phyloP scores from a whole-genome alignment of 2,113 vertebrate genomes.

The Ciconia boyciana region DNA sequence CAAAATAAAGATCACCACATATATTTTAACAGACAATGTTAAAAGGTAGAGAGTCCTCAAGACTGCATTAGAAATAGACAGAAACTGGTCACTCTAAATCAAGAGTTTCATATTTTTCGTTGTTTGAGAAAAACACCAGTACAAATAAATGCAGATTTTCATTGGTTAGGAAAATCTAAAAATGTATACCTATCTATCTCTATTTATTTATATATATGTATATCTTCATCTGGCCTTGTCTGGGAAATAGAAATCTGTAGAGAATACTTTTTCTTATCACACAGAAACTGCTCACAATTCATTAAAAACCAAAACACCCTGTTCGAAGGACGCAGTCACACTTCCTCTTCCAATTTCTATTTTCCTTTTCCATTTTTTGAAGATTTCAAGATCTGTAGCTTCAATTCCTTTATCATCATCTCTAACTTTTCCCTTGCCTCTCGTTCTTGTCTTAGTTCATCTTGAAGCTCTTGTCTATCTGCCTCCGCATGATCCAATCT shows the following conservation, averaged over 20 bases:
- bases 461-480: slow-evolving; percentile 93
- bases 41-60: slow-evolving; percentile 55
- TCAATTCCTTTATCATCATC: slow-evolving; percentile 88
- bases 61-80: slow-evolving; percentile 63
- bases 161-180: slow-evolving; percentile 75
- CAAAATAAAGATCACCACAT: slow-evolving; percentile 52
- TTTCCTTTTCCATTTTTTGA: slow-evolving; percentile 73
- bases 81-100: slow-evolving; percentile 56
- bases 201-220: slow-evolving; percentile 42
- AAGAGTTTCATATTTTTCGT: slow-evolving; percentile 15
- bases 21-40: slow-evolving; percentile 46
- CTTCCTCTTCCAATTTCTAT: slow-evolving; percentile 42
- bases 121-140: slow-evolving; percentile 51
- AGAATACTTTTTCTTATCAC: slow-evolving; percentile 47
- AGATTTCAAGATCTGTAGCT: slow-evolving; percentile 88
- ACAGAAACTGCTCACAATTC: slow-evolving; percentile 41
- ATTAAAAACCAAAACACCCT: slow-evolving; percentile 54
- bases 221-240: slow-evolving; percentile 52
- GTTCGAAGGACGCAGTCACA: neutral
- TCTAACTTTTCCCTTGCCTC: slow-evolving; percentile 92
- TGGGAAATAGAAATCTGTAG: slow-evolving; percentile 55
- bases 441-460: slow-evolving; percentile 89
- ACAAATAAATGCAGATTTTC: slow-evolving; percentile 73
- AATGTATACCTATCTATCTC: slow-evolving; percentile 42
- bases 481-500: slow-evolving; percentile 90